Percentiles rank a stretch among this genome's conserved stretches.
Conservation (phyloP, 2,113 vertebrate genomes). For the Tragelaphus scriptus region DNA sequence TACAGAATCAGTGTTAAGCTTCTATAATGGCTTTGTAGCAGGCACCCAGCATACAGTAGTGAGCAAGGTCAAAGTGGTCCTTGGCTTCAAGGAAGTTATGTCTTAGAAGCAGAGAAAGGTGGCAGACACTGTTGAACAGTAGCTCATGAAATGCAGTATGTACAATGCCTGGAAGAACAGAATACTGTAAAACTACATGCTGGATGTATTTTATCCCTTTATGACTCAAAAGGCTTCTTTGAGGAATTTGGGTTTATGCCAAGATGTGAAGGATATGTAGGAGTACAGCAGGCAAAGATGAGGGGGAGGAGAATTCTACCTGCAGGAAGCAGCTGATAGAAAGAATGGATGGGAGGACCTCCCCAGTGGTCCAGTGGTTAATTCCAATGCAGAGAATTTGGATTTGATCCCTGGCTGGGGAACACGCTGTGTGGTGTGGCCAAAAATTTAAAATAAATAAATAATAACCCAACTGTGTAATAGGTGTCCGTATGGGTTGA, state of each 20-base stretch:
- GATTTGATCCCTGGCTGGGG: background rate
- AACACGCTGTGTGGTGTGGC: background rate
- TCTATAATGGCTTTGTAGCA: background rate
- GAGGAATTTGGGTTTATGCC: background rate
- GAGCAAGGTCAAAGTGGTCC: background rate
- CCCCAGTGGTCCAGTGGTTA: background rate
- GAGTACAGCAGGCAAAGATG: background rate
- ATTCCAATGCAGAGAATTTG: background rate
- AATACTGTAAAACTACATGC: background rate
- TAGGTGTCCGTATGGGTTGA: background rate
- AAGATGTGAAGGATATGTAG: background rate
- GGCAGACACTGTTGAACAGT: background rate
- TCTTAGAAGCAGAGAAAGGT: background rate
- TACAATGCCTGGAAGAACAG: background rate
- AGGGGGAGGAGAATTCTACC: background rate
- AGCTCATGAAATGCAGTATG: background rate
- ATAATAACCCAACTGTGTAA: background rate
- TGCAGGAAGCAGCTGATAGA: background rate
- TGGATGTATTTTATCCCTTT: background rate
- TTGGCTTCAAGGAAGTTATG: background rate
- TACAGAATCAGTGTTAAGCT: background rate
- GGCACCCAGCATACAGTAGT: background rate
- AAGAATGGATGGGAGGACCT: background rate
- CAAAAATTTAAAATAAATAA: background rate
- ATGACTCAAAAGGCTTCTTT: background rate